A percentile compares a stretch with the other conserved stretches of the same genome.
Conservation (phyloP, 1,140 invertebrate genomes). For the Uloborus diversus region DNA sequence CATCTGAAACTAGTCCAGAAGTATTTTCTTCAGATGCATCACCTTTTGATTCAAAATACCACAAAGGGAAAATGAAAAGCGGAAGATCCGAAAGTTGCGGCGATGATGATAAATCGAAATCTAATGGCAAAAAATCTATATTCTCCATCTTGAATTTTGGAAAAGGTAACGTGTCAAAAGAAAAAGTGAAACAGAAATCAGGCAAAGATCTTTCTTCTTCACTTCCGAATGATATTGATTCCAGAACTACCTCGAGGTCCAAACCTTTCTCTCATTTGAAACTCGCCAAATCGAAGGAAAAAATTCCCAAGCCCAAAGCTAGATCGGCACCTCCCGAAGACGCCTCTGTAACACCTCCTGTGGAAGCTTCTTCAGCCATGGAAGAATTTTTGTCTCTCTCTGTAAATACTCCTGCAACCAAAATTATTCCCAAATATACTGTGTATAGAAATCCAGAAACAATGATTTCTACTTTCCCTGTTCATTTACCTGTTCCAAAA, state of each 20-base stretch:
- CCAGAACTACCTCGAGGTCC: slow-evolving; percentile 65
- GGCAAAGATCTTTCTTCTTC: slow-evolving; percentile 38
- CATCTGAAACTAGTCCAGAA: slow-evolving; percentile 50
- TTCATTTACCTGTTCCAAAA: slow-evolving; percentile 46
- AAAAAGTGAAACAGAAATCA: slow-evolving; percentile 54
- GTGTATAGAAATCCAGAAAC: slow-evolving; percentile 54
- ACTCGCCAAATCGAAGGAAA: slow-evolving; percentile 74
- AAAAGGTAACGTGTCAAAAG: slow-evolving; percentile 51
- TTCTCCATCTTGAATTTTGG: slow-evolving; percentile 57
- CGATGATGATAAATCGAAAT: slow-evolving; percentile 47
- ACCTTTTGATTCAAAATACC: slow-evolving; percentile 23
- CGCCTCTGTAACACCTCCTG: not conserved
- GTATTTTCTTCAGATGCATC: not conserved
- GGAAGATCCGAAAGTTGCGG: slow-evolving; percentile 1
- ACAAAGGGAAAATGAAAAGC: slow-evolving; percentile 15
- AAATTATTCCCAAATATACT: slow-evolving; percentile 50
- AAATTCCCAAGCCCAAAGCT: slow-evolving; percentile 60
- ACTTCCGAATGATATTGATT: slow-evolving; percentile 58
- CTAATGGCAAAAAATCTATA: slow-evolving; percentile 54
- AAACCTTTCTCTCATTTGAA: slow-evolving; percentile 63
- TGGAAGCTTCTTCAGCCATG: slow-evolving; percentile 6
- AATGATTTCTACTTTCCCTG: slow-evolving; percentile 39
- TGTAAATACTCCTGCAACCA: slow-evolving; percentile 11
- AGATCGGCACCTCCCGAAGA: slow-evolving; percentile 27
- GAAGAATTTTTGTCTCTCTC: slow-evolving; percentile 17